These are phyloP conservation scores for Danio kyathit DNA, from an alignment of 2,797 vertebrate species.

Conservation along the genomic window DNA sequence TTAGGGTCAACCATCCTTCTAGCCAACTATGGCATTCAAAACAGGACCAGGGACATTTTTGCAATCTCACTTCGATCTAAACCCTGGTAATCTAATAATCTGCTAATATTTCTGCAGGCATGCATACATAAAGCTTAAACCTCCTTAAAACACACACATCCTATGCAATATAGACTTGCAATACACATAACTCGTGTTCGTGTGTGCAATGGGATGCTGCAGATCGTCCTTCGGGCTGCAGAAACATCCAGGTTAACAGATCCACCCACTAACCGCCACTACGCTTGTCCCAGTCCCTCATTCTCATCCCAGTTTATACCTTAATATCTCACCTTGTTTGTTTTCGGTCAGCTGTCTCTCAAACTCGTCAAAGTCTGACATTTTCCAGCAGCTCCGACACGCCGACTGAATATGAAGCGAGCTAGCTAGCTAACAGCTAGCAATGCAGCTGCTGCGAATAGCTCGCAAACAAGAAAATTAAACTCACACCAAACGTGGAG, in stretches of 20 bases:
- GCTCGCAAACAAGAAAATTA: not conserved
- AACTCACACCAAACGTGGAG: not conserved
- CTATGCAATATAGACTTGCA: not conserved
- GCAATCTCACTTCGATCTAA: not conserved
- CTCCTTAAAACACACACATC: not conserved
- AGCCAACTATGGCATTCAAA: not conserved
- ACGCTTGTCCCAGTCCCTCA: not conserved
- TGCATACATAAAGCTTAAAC: not conserved
- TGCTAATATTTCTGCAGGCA: not conserved
- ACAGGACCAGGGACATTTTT: not conserved
- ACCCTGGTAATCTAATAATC: not conserved
- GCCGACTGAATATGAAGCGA: constrained; percentile 39
- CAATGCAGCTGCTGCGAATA: constrained; percentile 14
- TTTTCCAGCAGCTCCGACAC: constrained; percentile 60
- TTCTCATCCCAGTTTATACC: not conserved
- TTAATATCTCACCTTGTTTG: constrained; percentile 75
- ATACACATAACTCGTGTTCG: not conserved
- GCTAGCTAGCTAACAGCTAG: constrained; percentile 49
- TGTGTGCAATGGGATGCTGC: constrained; percentile 7
- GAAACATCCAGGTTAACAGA: not conserved
- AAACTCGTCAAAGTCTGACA: constrained; percentile 87
- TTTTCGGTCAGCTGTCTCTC: constrained; percentile 85
- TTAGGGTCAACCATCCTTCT: not conserved
- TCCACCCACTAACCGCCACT: not conserved
- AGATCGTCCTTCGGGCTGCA: not conserved